Base-by-base conservation (phyloP, 1,140 invertebrate genomes). In the Drosophila lowei region DNA sequence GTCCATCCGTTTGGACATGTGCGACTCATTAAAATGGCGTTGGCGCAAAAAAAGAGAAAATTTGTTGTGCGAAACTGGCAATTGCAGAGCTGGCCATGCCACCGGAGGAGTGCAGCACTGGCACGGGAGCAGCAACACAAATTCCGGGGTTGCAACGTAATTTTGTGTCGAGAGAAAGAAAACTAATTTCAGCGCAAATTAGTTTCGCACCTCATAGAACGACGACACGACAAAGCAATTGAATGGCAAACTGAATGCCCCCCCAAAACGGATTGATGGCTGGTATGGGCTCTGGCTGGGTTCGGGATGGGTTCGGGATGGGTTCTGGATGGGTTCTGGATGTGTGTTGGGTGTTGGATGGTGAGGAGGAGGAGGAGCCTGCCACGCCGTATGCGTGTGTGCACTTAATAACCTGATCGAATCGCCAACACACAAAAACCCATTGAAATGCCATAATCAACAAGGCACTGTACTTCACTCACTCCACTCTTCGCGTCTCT, bases 131-230 rank as follows among this genome's bases (percentile, higher is more conserved):
- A 58, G 47, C 43, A 3, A 16, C 28, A 46, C 28, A 46, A 49
- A 56, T 56, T 67, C 54, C 42, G 63, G 80, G 80, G 77, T 67
- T 85, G 80, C 80, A 79, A 56, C 70, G 74, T 62, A 67, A 65
- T 86, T 79, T 77, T 77, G 56, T 34, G 64, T 56, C 56, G 34
- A 65, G 52, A 77, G 77, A 88, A 86, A 88, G 81, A 86, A 86
- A 86, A 86, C 81, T 86, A 88, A 86, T 86, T 86, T 88, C 83
- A 74, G 81, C 83, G 83, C 81, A 86, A 86, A 86, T 86, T 86
- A 81, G 81, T 86, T 86, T 86, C 81, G 81, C 81, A 86, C 81
- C 81, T 86, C 81, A 86, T 72, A 64, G 73, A 81, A 63, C 55
- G 72, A 63, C 47, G 18, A 67, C 50, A 65, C 61, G 77, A 77